Percentiles rank a stretch among this genome's conserved stretches.
These are phyloP conservation scores for Melanotaenia boesemani DNA, from an alignment of 2,797 vertebrate species.

Conservation along the genomic window DNA sequence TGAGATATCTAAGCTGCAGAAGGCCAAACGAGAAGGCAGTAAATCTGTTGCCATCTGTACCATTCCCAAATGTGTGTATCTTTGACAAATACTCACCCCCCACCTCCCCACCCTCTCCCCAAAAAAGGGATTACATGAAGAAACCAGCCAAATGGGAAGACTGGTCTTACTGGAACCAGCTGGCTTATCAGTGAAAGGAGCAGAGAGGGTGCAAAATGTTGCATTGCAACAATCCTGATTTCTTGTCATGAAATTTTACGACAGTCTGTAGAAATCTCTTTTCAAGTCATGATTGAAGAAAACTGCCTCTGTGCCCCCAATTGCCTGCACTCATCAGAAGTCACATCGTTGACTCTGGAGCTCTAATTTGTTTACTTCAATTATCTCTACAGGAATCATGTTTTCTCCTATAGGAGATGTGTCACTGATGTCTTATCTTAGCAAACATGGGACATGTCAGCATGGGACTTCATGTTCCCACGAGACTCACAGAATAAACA, in stretches of 20 bases:
- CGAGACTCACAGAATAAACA: slow-evolving; percentile 25
- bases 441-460: slow-evolving; percentile 23
- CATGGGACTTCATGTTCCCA: not conserved
- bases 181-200: slow-evolving; percentile 73
- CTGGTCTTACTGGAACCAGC: slow-evolving; percentile 78
- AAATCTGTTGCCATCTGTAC: slow-evolving; percentile 85
- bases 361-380: slow-evolving; percentile 63
- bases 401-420: slow-evolving; percentile 28
- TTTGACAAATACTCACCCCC: slow-evolving; percentile 77
- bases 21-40: slow-evolving; percentile 78
- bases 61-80: slow-evolving; percentile 80
- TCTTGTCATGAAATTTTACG: slow-evolving; percentile 27
- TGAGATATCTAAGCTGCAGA: slow-evolving; percentile 73
- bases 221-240: slow-evolving; percentile 55
- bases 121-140: slow-evolving; percentile 76
- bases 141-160: slow-evolving; percentile 78
- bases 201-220: slow-evolving; percentile 63
- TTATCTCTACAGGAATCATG: slow-evolving; percentile 46
- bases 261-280: slow-evolving; percentile 4
- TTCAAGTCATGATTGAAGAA: slow-evolving; percentile 17
- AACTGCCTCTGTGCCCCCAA: not conserved
- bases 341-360: not conserved
- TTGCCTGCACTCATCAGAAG: slow-evolving; percentile 2
- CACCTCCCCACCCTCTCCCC: too few relatives aligned
- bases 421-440: slow-evolving; percentile 30